Evolutionary conservation across 2,888 invertebrate species (phyloP).

Genomic region (Ditylenchus weischeri): DNA sequence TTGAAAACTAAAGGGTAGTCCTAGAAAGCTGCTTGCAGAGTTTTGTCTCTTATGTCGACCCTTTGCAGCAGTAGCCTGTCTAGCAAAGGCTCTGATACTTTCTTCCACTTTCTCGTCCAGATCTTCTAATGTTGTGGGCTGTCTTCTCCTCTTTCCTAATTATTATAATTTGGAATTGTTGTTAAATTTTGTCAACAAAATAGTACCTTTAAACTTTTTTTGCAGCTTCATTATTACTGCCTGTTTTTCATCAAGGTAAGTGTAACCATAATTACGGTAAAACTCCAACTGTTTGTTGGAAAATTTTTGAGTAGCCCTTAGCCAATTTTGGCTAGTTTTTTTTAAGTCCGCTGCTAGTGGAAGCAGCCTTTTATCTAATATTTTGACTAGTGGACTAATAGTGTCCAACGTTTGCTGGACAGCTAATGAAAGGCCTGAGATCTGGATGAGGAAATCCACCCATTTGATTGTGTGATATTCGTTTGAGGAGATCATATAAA

Average conservation of each 20-base stretch:
- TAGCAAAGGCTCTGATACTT: neutral
- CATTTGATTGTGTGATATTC: neutral
- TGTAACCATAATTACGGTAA: conserved; percentile 11
- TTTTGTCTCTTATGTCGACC: neutral
- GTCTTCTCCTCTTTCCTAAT: neutral
- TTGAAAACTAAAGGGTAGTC: neutral
- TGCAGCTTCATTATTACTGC: conserved; percentile 8
- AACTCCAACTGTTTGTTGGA: conserved; percentile 6
- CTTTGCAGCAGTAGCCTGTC: neutral
- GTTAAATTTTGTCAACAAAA: neutral
- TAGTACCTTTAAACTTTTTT: neutral
- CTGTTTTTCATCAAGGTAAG: conserved; percentile 6
- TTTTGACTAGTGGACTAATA: neutral
- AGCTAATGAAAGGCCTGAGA: neutral
- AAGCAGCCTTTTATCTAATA: neutral
- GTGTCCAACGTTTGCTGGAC: neutral
- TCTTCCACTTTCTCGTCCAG: conserved; percentile 14
- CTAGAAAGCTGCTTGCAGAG: neutral
- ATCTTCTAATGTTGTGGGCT: neutral
- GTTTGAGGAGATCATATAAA: neutral
- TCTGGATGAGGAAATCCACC: neutral
- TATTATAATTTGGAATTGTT: neutral
- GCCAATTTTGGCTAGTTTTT: neutral
- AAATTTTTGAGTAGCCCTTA: neutral
- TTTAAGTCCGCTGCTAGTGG: neutral